These are phyloP conservation scores for Sclerurus mexicanus DNA, from an alignment of 2,113 vertebrate species.

Conservation along the genomic window DNA sequence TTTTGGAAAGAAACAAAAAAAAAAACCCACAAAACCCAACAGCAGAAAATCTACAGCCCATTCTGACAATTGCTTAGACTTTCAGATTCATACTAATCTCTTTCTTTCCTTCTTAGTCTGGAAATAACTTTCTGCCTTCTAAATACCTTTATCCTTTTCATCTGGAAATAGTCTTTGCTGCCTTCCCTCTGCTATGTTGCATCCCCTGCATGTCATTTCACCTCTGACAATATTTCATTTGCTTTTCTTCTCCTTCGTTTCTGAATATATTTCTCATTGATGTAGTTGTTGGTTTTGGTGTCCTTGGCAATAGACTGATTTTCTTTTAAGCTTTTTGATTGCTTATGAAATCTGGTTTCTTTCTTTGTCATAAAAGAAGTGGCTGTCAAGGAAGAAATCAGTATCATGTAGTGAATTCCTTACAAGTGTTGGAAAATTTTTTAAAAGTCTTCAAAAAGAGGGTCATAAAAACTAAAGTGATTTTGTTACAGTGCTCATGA, in stretches of 20 bases:
- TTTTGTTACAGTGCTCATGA: not conserved
- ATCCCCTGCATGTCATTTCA: not conserved
- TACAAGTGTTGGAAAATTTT: not conserved
- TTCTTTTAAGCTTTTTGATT: not conserved
- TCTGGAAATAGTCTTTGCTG: not conserved
- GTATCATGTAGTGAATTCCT: not conserved
- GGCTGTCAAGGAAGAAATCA: not conserved
- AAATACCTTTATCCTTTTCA: not conserved
- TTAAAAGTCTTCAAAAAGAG: not conserved
- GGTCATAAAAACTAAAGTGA: not conserved
- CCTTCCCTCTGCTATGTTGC: not conserved
- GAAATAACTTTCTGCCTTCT: not conserved
- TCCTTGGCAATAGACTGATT: not conserved
- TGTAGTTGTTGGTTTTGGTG: not conserved
- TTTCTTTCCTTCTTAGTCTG: not conserved
- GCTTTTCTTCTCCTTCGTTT: not conserved
- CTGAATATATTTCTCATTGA: not conserved
- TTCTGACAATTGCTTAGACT: not conserved
- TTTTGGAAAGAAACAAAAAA: not conserved
- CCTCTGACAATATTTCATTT: not conserved
- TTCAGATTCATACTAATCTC: not conserved
- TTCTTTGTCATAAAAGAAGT: not conserved
- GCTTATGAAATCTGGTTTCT: not conserved
- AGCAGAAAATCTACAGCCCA: not conserved
- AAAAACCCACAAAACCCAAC: accelerated